A percentile compares a stretch with the other conserved stretches of the same genome.
phyloP scores from a whole-genome alignment of 2,113 vertebrate species.

The Vireo altiloquus region DNA sequence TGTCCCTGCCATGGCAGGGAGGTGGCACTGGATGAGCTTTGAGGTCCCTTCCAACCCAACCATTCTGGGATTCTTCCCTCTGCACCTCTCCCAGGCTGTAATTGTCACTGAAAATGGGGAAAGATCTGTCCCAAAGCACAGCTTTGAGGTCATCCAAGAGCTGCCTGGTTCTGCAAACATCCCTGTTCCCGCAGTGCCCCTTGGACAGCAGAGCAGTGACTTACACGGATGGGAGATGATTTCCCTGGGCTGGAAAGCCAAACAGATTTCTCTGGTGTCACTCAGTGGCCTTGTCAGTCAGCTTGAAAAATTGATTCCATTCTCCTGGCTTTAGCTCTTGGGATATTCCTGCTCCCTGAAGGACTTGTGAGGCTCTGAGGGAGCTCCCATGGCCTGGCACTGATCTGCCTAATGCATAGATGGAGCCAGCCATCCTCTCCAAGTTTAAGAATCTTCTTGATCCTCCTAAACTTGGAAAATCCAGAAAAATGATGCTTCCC shows the following conservation, averaged over 20 bases:
- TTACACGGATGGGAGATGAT: neutral
- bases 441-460: neutral
- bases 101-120: neutral
- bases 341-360: neutral
- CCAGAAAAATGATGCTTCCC: neutral
- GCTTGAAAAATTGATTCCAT: neutral
- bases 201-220: neutral
- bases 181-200: neutral
- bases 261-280: neutral
- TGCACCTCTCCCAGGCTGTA: neutral
- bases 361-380: neutral
- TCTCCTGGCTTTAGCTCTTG: neutral
- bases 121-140: neutral
- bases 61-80: neutral
- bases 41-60: fast-evolving
- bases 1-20: neutral
- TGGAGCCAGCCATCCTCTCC: neutral
- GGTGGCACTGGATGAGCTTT: fast-evolving
- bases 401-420: neutral
- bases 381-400: neutral
- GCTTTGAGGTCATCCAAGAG: neutral
- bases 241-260: neutral
- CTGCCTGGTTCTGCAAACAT: neutral
- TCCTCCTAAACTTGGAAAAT: neutral
- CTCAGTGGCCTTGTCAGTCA: neutral